A percentile compares a stretch with the other conserved stretches of the same genome.
These are phyloP conservation scores for Helleia helle DNA, from an alignment of 2,888 invertebrate species.

Conservation along the genomic window DNA sequence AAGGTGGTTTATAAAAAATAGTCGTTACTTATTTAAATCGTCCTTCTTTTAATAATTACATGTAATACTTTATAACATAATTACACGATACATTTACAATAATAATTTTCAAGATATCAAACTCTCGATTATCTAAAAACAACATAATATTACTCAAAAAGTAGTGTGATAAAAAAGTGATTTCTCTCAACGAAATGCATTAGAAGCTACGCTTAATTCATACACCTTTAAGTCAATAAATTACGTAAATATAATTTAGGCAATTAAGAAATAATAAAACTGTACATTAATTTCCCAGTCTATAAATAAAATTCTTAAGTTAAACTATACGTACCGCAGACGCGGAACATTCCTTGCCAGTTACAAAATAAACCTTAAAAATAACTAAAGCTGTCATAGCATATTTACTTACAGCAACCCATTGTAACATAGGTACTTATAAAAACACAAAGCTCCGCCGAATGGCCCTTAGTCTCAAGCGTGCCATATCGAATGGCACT, in stretches of 20 bases:
- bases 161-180: slow-evolving; percentile 54
- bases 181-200: slow-evolving; percentile 63
- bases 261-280: slow-evolving; percentile 46
- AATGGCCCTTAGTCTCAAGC: slow-evolving; percentile 1
- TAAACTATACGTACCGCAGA: slow-evolving; percentile 18
- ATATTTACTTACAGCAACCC: slow-evolving; percentile 15
- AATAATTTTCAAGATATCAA: slow-evolving; percentile 70
- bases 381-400: slow-evolving; percentile 59
- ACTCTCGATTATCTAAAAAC: slow-evolving; percentile 59
- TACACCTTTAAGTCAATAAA: slow-evolving; percentile 58
- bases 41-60: slow-evolving; percentile 72
- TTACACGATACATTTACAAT: slow-evolving; percentile 71
- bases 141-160: slow-evolving; percentile 56
- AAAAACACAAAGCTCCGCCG: background rate
- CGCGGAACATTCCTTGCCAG: slow-evolving; percentile 18
- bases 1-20: slow-evolving; percentile 4
- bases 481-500: slow-evolving; percentile 8
- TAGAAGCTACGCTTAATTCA: slow-evolving; percentile 50
- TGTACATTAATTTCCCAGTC: slow-evolving; percentile 48
- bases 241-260: slow-evolving; percentile 72
- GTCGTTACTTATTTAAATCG: slow-evolving; percentile 45
- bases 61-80: slow-evolving; percentile 73
- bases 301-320: slow-evolving; percentile 19
- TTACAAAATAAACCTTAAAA: slow-evolving; percentile 41
- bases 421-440: background rate